Evolutionary conservation across 2,113 vertebrate genomes (phyloP).

Genomic region (Varanus komodoensis): DNA sequence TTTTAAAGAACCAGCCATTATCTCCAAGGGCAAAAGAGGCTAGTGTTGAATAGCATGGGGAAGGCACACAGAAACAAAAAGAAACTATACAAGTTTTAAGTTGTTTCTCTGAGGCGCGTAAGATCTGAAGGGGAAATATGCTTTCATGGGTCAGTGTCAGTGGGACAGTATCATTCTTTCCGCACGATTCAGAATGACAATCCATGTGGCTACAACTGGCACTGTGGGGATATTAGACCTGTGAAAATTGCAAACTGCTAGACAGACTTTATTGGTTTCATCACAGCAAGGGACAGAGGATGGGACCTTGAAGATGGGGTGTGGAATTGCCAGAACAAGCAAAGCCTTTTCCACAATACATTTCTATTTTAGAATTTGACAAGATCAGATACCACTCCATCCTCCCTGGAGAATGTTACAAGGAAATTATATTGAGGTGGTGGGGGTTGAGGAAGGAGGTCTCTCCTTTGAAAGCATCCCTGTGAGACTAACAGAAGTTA

Average conservation of each 20-base stretch:
- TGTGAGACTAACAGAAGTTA: constrained; percentile 63
- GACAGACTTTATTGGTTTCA: rapidly evolving
- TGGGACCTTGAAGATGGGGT: not conserved
- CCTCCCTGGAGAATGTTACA: constrained; percentile 43
- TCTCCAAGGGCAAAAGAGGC: not conserved
- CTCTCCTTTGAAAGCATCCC: constrained; percentile 56
- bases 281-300: rapidly evolving
- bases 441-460: not conserved
- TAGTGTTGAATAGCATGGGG: not conserved
- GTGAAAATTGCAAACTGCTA: not conserved
- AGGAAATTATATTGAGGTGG: constrained; percentile 20
- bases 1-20: not conserved
- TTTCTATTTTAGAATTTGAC: constrained; percentile 12
- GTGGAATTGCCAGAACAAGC: not conserved
- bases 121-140: constrained; percentile 32
- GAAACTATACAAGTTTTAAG: constrained; percentile 21
- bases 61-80: constrained; percentile 14
- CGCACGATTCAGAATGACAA: constrained; percentile 3
- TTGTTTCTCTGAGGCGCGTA: constrained; percentile 26
- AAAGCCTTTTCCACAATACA: constrained; percentile 12
- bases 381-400: constrained; percentile 33
- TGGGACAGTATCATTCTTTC: not conserved
- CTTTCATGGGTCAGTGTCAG: constrained; percentile 36
- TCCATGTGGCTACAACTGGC: not conserved
- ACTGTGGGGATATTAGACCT: not conserved